Base-by-base conservation (phyloP, 2,888 invertebrate genomes). In the Pachydiplax longipennis region DNA sequence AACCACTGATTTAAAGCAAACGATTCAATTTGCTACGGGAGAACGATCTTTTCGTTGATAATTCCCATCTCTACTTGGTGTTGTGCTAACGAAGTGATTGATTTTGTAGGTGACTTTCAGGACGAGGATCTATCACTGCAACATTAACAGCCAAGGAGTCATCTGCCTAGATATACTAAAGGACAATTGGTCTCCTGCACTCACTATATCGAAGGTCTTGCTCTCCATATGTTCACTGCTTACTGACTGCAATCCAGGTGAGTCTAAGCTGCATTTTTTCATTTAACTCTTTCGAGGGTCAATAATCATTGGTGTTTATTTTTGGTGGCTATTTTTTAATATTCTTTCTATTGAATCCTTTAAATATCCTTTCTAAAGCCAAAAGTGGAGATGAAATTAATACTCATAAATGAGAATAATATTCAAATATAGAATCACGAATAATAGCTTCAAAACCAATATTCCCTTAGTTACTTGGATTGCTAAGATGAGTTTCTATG, bases 121-220 rank as follows among this genome's bases (percentile, higher is more conserved):
- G 92, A 99, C 99, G 92, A 96, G 99, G 93, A 99, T 99, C 95
- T 99, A 99, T 95, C 99, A 99, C 94, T 99, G 99, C 96, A 99
- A 99, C 95, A 99, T 99, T 94, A 99, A 99, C 95, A 98, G 98
- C 94, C 99, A 99, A 95, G 99, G 99, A 91, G 98, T 98, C 91
- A 99, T 99, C 94, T 99, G 99, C 94, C 96, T 99, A 95, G 99
- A 99, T 94, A 99, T 99, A 93, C 96, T 99, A 92, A 99, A 99
- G 95, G 99, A 99, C 94, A 99, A 99, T 94, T 99, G 99, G 99
- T 99, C 98, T 58, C 99, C 99, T n/a, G 99, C 99, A 81, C 95
- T 99, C 93, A 99, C 99, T 93, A 99, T 99, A 95, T 98, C 99
- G 92, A 99, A 99, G 95, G 99, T 99, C 92, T 96, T 99, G 93